Base-by-base conservation (phyloP, 2,113 vertebrate genomes). In the Corythaixoides concolor region DNA sequence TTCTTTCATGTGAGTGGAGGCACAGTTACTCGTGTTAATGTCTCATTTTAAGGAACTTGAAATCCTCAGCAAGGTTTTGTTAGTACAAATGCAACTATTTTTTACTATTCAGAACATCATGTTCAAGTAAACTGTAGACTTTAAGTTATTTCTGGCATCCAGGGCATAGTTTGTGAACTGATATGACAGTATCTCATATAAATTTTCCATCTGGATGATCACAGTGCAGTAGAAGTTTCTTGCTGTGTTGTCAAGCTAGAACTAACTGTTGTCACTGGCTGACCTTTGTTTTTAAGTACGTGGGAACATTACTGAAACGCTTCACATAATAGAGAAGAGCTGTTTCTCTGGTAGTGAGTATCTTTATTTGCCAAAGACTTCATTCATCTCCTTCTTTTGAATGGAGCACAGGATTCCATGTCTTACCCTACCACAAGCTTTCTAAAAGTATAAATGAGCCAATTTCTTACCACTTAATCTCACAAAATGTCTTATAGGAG, bases 131-230 rank as follows among this genome's bases (percentile, higher is more conserved):
- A 96, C 89, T 92, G 77, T 97, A 79, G 96, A 94, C 95, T 97
- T 90, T 78, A 85, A 97, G 92, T 97, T 97, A 95, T 97, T 97
- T 97, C 96, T 96, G 94, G 95, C 75, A 89, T 84, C 87, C 30
- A 87, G 96, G 86, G 81, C 94, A 93, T 60, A 95, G 93, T 97
- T 97, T 95, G 63, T 94, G 95, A 97, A 96, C 96, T 85, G 87
- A 94, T 94, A 91, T 84, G 83, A 96, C 92, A 95, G 79, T 95
- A 64, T 93, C 94, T 94, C 90, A 82, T 59, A 11, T 96, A 91
- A 95, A 96, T 97, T 98, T 98, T 98, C 98, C 97, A 96, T 97
- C 97, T 95, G 92, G 97, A 85, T 88, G 89, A 85, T 97, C 81
- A 87, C 88, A 96, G 69, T 47, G 52, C 89, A 91, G 58, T 83